Evolutionary conservation across 2,797 vertebrate genomes (phyloP).

Genomic region (Distichodus sexfasciatus): DNA sequence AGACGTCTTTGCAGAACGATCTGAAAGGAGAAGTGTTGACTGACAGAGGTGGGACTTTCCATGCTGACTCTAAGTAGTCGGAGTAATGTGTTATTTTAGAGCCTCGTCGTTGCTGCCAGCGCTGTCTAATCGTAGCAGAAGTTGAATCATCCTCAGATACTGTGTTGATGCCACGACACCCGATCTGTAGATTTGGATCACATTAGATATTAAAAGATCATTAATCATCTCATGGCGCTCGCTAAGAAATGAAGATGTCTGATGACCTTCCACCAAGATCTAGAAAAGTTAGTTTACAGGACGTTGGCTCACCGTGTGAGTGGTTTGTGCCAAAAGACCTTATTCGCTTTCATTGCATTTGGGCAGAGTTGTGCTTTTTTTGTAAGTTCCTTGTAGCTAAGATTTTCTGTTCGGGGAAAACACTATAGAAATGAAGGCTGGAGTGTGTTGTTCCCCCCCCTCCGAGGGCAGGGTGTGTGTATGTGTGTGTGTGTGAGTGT

Average conservation of each 20-base stretch:
- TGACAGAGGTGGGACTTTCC: constrained; percentile 21
- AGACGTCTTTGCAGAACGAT: not conserved
- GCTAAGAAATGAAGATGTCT: constrained; percentile 1
- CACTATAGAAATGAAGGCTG: too few species aligned
- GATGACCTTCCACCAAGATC: not conserved
- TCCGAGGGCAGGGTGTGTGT: not conserved
- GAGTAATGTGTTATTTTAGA: constrained; percentile 56
- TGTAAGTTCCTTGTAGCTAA: too few species aligned
- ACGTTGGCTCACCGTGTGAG: too few species aligned
- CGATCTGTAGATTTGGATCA: constrained; percentile 29
- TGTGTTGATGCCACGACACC: constrained; percentile 48
- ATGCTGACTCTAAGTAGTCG: constrained; percentile 34
- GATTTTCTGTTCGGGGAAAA: too few species aligned
- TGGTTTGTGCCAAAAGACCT: too few species aligned
- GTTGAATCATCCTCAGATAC: constrained; percentile 55
- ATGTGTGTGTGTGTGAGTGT: not conserved
- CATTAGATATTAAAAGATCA: constrained; percentile 14
- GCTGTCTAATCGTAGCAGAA: constrained; percentile 42
- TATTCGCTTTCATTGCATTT: too few species aligned
- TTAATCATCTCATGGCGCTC: constrained; percentile 20
- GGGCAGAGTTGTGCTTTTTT: too few species aligned
- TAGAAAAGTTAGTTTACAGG: too few species aligned
- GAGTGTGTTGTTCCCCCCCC: too few species aligned
- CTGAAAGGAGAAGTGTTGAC: not conserved
- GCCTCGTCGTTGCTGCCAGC: constrained; percentile 53